Conservation (phyloP, 2,113 vertebrate species). For the Suricata suricatta region DNA sequence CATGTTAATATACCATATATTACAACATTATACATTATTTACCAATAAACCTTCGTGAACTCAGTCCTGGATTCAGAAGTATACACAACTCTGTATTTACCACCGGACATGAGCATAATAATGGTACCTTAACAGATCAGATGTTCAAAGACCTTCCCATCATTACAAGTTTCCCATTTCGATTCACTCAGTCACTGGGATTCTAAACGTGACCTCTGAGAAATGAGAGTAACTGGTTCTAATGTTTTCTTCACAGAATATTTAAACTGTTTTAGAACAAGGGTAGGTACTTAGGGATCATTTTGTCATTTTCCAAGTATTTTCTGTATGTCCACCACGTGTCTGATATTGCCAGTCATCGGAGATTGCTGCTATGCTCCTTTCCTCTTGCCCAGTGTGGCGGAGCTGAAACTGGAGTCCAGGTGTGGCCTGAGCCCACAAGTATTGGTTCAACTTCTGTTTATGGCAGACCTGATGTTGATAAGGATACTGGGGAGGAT, state of each 20-base stretch:
- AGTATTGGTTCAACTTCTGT: neutral
- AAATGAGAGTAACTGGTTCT: neutral
- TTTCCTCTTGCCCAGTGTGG: neutral
- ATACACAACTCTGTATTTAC: neutral
- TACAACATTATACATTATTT: neutral
- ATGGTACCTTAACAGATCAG: neutral
- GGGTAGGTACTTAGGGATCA: neutral
- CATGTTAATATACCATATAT: too few relatives aligned
- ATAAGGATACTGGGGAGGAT: neutral
- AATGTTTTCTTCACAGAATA: neutral
- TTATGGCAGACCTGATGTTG: neutral
- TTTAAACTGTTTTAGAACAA: neutral
- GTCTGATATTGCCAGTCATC: neutral
- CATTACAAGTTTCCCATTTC: neutral
- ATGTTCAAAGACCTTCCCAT: neutral
- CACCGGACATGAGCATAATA: neutral
- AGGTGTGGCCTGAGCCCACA: neutral
- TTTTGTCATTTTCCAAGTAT: neutral
- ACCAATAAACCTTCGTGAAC: neutral
- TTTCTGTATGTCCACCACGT: neutral
- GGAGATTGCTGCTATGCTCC: neutral
- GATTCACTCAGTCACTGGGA: neutral
- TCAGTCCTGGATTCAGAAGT: neutral
- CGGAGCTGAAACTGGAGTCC: neutral
- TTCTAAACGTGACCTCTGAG: neutral